Evolutionary conservation across 2,797 vertebrate species (phyloP).

Genomic region (Peromyscus attwateri): DNA sequence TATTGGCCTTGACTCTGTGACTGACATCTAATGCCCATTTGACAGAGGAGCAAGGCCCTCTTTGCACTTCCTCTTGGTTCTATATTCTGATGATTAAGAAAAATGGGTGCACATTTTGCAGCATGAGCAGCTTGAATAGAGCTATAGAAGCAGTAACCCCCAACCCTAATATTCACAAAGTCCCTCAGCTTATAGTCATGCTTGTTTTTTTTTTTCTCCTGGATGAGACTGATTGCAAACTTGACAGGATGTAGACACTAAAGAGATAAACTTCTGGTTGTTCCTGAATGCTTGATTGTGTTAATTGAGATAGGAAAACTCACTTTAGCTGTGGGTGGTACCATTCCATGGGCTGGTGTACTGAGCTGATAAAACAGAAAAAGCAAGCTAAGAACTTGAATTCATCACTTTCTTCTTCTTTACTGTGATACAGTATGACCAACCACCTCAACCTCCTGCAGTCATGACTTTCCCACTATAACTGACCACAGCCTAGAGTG

Average conservation of each 20-base stretch:
- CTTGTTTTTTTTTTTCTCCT: conserved; percentile 73
- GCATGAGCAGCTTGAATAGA: conserved; percentile 45
- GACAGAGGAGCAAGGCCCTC: background rate
- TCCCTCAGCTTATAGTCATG: background rate
- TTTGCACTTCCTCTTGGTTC: conserved; percentile 4
- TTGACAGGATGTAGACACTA: background rate
- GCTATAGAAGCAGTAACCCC: background rate
- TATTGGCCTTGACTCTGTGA: background rate
- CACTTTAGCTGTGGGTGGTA: too few relatives aligned
- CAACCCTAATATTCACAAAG: background rate
- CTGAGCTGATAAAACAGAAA: background rate
- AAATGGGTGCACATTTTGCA: background rate
- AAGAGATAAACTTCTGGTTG: background rate
- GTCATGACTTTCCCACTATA: background rate
- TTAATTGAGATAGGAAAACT: background rate
- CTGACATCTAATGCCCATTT: background rate
- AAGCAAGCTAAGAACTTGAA: background rate
- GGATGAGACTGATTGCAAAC: too few relatives aligned
- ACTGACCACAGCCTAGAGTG: background rate
- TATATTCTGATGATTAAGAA: background rate
- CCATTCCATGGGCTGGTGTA: background rate
- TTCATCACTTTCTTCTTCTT: background rate
- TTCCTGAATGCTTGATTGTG: too few relatives aligned
- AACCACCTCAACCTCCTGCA: background rate
- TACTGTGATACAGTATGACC: background rate